Percentiles rank a stretch among this genome's conserved stretches.
Conservation (phyloP, 2,888 invertebrate genomes). For the Caenorhabditis sp. region DNA sequence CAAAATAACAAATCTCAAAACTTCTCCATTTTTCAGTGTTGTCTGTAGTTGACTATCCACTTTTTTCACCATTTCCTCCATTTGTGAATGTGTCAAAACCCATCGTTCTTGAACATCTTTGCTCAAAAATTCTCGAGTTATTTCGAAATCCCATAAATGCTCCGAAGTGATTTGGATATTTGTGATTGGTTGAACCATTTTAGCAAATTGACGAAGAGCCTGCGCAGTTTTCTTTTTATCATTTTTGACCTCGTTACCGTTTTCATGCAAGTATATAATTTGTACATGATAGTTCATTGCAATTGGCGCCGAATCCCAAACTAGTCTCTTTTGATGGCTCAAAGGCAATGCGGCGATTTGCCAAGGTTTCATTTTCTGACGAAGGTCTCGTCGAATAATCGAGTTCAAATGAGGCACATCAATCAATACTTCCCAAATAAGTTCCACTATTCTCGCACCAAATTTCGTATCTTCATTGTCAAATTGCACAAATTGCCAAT, state of each 20-base stretch:
- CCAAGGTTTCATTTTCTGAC: constrained; percentile 54
- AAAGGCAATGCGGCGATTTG: constrained; percentile 56
- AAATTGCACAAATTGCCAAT: constrained; percentile 42
- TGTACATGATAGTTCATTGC: constrained; percentile 59
- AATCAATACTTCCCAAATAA: constrained; percentile 39
- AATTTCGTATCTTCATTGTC: constrained; percentile 1
- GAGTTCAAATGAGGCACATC: constrained; percentile 57
- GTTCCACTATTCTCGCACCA: constrained; percentile 12
- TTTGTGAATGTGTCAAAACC: constrained; percentile 36
- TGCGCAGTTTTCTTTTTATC: constrained; percentile 13
- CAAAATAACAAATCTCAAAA: constrained; percentile 43
- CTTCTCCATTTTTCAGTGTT: constrained; percentile 35
- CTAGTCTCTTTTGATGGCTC: constrained; percentile 56
- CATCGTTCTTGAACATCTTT: constrained; percentile 56
- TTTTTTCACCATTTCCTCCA: constrained; percentile 45
- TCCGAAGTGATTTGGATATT: constrained; percentile 47
- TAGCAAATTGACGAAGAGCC: constrained; percentile 33
- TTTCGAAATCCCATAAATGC: constrained; percentile 65
- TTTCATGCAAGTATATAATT: constrained; percentile 62
- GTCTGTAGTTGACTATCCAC: constrained; percentile 46
- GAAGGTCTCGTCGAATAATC: constrained; percentile 52
- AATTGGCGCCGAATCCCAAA: constrained; percentile 59
- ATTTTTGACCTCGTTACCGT: not conserved
- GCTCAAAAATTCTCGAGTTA: constrained; percentile 38
- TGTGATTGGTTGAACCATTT: constrained; percentile 31